These are phyloP conservation scores for Oscheius sp. DNA, from an alignment of 2,888 invertebrate genomes.

Conservation along the genomic window DNA sequence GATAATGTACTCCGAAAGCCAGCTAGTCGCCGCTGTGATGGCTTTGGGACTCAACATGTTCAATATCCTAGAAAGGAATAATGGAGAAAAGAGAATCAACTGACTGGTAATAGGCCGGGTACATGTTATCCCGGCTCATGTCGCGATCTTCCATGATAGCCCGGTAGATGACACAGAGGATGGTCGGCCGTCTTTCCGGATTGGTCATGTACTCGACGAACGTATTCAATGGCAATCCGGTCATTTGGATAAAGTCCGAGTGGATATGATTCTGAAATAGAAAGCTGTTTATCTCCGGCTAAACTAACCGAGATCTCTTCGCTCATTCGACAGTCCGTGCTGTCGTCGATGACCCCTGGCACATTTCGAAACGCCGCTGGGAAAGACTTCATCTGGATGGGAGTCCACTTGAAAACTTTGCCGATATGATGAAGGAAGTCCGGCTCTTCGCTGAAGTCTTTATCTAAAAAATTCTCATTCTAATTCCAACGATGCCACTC, in stretches of 20 bases:
- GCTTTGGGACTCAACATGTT: background rate
- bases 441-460: slow-evolving; percentile 23
- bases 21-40: slow-evolving; percentile 14
- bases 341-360: slow-evolving; percentile 21
- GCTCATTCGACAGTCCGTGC: slow-evolving; percentile 13
- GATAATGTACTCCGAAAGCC: slow-evolving; percentile 25
- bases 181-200: slow-evolving; percentile 17
- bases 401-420: slow-evolving; percentile 33
- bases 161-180: slow-evolving; percentile 34
- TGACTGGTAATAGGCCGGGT: slow-evolving; percentile 23
- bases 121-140: background rate
- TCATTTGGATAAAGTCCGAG: slow-evolving; percentile 26
- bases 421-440: slow-evolving; percentile 19
- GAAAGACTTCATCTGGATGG: slow-evolving; percentile 29
- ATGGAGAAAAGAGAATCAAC: background rate
- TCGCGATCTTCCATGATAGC: slow-evolving; percentile 19
- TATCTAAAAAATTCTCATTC: background rate
- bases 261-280: slow-evolving; percentile 27
- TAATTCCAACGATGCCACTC: background rate
- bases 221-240: background rate
- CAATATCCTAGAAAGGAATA: background rate
- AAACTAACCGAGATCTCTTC: slow-evolving; percentile 6
- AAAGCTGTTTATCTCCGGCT: background rate
- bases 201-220: slow-evolving; percentile 25
- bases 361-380: slow-evolving; percentile 14